Evolutionary conservation across 2,888 invertebrate species (phyloP).

Genomic region (Leptinotarsa tumamoca): DNA sequence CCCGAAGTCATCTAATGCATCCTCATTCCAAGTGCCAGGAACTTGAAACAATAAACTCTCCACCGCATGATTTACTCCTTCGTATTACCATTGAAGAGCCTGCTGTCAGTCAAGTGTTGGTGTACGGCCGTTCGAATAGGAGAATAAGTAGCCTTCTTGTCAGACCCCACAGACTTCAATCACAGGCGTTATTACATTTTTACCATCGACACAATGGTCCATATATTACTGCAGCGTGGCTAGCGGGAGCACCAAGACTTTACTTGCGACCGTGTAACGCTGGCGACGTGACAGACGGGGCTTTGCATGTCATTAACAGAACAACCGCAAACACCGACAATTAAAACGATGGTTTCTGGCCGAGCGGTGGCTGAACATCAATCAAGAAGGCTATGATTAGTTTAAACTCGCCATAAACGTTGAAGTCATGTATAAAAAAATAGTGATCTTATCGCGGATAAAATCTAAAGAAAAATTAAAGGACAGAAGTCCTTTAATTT

Average conservation of each 20-base stretch:
- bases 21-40: conserved; percentile 4
- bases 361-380: conserved; percentile 53
- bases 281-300: conserved; percentile 18
- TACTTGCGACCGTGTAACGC: conserved; percentile 33
- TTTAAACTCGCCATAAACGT: not conserved
- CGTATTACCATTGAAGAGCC: conserved; percentile 53
- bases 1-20: not conserved
- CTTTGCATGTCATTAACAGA: conserved; percentile 53
- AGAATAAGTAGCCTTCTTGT: conserved; percentile 63
- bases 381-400: conserved; percentile 32
- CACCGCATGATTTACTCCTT: conserved; percentile 31
- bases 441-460: too few relatives aligned
- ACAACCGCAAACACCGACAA: conserved; percentile 58
- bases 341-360: conserved; percentile 58
- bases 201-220: conserved; percentile 63
- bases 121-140: conserved; percentile 52
- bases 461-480: too few relatives aligned
- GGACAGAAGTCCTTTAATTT: too few relatives aligned
- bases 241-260: conserved; percentile 28
- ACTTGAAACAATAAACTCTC: conserved; percentile 22
- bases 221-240: conserved; percentile 60
- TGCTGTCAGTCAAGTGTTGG: conserved; percentile 61
- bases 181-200: conserved; percentile 64
- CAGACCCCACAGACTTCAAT: conserved; percentile 60
- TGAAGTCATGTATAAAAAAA: too few relatives aligned